Evolutionary conservation across 2,888 invertebrate genomes (phyloP), one percentile per base, ranked within the genome.

Genomic region (Electrophaes corylata): DNA sequence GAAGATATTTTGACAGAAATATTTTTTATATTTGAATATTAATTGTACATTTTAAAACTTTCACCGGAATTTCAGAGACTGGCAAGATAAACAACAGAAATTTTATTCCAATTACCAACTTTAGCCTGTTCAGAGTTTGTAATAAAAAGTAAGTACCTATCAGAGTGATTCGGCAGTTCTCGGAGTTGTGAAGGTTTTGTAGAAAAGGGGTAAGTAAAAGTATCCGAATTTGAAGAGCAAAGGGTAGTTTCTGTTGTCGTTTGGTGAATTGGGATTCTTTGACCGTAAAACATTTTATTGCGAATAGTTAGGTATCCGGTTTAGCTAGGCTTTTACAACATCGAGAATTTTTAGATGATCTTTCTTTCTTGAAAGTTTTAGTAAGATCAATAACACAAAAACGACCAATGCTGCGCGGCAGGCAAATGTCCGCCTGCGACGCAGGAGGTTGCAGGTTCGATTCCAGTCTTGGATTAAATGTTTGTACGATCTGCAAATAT

Each of bases 91-190:
- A 45, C 44, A 45, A 50, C 16, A 2, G 33, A 43, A 60, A 60
- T 31, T 60, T 60, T 54, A 54, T 54, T 55, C 51, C 54, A 60
- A 51, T 54, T 43, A 50, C 55, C 0, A 51, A 60, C 41, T 55
- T 43, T 35, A 50, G 39, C 26, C 35, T 12, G 26, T 54, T 43
- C 41, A 4, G 14, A 19, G 41, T 46, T 29, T 60, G 50, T 51
- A 51, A 47, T 54, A 54, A 51, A 54, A 59, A 16, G 44, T 41
- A 59, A 51, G 46, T 49, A 46, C 49, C 40, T 26, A 31, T 33
- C 1, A 26, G 8, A 26, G 26, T 26, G n/a, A n/a, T n/a, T 5
- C 26, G 6, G 6, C 3, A 5, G 23, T 39, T 40, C 40, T 23
- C 14, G 4, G 40, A 58, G 53, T 54, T 49, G 18, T 14, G n/a